A percentile compares a stretch with the other conserved stretches of the same genome.
Evolutionary conservation across 2,113 vertebrate genomes (phyloP).

Genomic region (Spermophilus dauricus): DNA sequence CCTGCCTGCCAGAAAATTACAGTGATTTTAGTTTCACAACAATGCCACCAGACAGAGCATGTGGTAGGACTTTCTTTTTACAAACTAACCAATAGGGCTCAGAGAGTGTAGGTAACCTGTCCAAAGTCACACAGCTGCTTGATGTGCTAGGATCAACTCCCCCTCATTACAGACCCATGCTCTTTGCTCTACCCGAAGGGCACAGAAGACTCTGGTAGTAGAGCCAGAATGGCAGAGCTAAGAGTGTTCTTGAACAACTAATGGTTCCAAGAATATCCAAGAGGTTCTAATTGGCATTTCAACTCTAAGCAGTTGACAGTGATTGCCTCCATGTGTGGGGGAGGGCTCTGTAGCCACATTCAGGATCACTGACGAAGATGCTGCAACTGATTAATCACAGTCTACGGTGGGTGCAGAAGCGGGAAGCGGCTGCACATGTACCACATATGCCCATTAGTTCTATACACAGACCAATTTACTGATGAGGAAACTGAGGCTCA

Average conservation of each 20-base stretch:
- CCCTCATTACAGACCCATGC: neutral
- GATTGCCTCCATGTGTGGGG: slow-evolving; percentile 16
- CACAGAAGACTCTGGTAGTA: neutral
- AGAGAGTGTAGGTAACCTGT: neutral
- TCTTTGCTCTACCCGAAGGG: neutral
- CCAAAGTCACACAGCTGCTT: neutral
- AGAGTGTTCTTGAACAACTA: neutral
- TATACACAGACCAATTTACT: neutral
- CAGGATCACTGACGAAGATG: slow-evolving; percentile 21
- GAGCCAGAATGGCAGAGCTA: neutral
- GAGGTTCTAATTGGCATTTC: slow-evolving; percentile 18
- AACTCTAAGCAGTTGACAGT: neutral
- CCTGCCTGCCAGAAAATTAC: neutral
- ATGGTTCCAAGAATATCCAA: neutral
- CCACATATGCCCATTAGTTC: neutral
- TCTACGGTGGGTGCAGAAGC: neutral
- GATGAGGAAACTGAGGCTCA: slow-evolving; percentile 36
- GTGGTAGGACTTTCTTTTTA: neutral
- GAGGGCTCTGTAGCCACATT: neutral
- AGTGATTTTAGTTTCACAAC: neutral
- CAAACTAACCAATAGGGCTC: neutral
- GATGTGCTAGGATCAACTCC: neutral
- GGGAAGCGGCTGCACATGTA: neutral
- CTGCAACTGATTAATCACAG: neutral
- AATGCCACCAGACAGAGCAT: neutral